Evolutionary conservation across 2,797 vertebrate genomes (phyloP), one percentile per base, ranked within the genome.

Genomic region (Falco novaeseelandiae): DNA sequence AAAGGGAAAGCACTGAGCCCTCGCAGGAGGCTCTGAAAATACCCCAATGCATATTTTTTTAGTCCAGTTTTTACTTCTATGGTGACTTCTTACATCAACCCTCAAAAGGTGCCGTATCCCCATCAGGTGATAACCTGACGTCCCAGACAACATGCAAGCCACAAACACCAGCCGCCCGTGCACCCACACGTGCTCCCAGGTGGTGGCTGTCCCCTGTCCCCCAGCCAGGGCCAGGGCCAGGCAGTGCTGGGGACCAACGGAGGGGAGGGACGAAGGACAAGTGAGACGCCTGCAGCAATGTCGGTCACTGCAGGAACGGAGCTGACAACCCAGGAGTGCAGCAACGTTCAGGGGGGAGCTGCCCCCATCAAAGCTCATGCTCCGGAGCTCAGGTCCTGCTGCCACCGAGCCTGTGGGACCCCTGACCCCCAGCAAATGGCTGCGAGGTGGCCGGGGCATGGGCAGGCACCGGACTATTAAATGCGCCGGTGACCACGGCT

Each of bases 401-500:
- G 6, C 46, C 8, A 1, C 8, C 1, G 61, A 73, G 55, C 61
- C 40, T 15, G 34, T 6, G 32, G 42, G 49, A 34, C 25, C 27
- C 83, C 40, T 0, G 5, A 12, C 6, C 17, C 34, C 40, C 72
- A 63, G 63, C 49, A 9, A 18, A 29, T 2, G 2, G 23, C 38
- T 25, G 57, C 1, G 1, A 40, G 30, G 54, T 0, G 1, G 2
- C 26, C 2, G 6, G 27, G 61, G 13, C 13, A 3, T 14, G 2
- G 25, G 6, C n/a, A 21, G 73, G n/a, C 32, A 14, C 23, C 0
- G 2, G 36, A 13, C 23, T 13, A 2, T 4, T 13, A 20, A 48
- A 30, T 0, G 2, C 2, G 0, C 12, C 2, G 1, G 32, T 15
- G 32, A 4, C 67, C 9, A 6, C 3, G 2, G 23, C 61, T 21